Evolutionary conservation across 2,888 invertebrate genomes (phyloP).

Genomic region (Tetranychus piercei): DNA sequence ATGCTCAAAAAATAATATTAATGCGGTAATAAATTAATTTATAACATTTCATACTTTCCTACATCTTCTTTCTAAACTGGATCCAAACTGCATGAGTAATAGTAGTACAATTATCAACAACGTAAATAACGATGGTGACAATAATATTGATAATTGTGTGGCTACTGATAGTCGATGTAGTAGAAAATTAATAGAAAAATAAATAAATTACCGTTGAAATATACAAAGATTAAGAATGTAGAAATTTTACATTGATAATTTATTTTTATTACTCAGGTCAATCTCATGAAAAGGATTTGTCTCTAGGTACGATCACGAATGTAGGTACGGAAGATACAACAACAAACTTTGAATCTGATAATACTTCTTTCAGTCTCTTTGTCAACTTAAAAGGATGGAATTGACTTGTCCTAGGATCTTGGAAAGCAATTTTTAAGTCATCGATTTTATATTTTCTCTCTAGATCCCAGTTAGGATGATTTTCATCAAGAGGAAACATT

Average conservation of each 20-base stretch:
- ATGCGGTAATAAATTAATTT: no score
- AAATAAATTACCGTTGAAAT: no score
- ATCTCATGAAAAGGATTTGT: not conserved
- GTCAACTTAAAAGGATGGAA: not conserved
- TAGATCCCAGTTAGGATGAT: conserved; percentile 23
- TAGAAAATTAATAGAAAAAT: no score
- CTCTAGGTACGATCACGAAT: conserved; percentile 1
- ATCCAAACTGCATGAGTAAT: no score
- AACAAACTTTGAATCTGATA: not conserved
- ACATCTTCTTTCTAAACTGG: no score
- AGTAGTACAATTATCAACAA: no score
- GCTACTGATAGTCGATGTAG: no score
- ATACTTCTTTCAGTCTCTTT: not conserved
- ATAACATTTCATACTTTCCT: no score
- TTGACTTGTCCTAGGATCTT: not conserved
- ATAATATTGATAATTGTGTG: no score
- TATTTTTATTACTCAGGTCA: not conserved
- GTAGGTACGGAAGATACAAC: not conserved
- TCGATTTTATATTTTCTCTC: conserved; percentile 20
- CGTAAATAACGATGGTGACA: no score
- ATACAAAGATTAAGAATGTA: no score
- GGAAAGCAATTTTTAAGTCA: conserved; percentile 10
- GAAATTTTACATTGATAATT: not conserved
- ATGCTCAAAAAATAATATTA: no score
- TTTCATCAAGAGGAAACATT: conserved; percentile 21